Conservation (phyloP, 2,797 vertebrate genomes). For the Dendrocincla fuliginosa region DNA sequence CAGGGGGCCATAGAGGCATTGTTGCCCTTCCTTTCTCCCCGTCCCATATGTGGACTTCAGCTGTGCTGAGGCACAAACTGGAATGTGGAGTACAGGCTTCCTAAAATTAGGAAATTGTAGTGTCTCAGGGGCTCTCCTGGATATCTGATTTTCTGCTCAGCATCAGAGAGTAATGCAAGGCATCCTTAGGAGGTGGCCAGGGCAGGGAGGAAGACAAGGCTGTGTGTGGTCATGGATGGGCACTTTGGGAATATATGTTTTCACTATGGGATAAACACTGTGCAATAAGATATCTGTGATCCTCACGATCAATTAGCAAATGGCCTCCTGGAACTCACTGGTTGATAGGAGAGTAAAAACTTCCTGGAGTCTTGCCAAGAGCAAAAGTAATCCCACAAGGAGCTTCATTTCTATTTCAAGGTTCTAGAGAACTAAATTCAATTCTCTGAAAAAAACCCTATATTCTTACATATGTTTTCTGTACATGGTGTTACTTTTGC, state of each 20-base stretch:
- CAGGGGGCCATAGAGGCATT: not conserved
- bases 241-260: not conserved
- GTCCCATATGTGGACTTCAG: accelerated
- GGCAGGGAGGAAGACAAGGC: not conserved
- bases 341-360: not conserved
- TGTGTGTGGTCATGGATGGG: not conserved
- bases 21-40: not conserved
- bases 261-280: accelerated
- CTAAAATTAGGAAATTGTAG: not conserved
- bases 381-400: not conserved
- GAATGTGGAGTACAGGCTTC: not conserved
- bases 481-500: not conserved
- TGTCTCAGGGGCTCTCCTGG: not conserved
- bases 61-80: not conserved
- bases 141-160: not conserved
- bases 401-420: not conserved
- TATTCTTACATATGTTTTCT: not conserved
- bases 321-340: not conserved
- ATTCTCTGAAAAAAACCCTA: not conserved
- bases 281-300: accelerated
- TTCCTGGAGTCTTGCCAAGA: not conserved
- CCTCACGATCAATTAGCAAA: not conserved
- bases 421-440: not conserved
- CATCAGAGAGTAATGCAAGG: not conserved
- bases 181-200: accelerated